phyloP scores from a whole-genome alignment of 2,797 vertebrate genomes.

The Meriones psammophilus region DNA sequence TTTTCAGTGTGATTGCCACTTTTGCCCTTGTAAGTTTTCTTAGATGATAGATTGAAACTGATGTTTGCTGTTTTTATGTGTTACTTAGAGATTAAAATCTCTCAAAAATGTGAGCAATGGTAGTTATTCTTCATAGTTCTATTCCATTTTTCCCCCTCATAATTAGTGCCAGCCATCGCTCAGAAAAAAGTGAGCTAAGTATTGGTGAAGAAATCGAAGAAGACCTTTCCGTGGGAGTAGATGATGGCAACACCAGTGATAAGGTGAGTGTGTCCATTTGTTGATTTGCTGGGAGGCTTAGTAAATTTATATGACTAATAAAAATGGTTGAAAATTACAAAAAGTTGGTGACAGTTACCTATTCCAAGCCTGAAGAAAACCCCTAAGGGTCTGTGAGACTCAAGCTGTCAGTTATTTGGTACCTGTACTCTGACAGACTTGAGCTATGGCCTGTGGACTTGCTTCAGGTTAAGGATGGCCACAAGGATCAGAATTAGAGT shows the following conservation, averaged over 20 bases:
- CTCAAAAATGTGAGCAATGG: background rate
- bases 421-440: background rate
- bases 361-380: background rate
- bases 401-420: background rate
- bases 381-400: background rate
- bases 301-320: background rate
- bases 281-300: background rate
- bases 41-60: background rate
- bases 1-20: background rate
- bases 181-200: slow-evolving; percentile 94
- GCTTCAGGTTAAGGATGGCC: background rate
- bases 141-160: background rate
- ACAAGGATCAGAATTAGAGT: background rate
- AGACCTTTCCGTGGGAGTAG: slow-evolving; percentile 93
- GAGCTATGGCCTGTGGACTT: background rate
- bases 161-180: slow-evolving; percentile 91
- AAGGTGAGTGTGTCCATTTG: slow-evolving; percentile 87
- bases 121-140: background rate
- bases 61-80: background rate
- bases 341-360: background rate
- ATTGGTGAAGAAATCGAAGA: slow-evolving; percentile 96
- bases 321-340: background rate
- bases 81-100: background rate
- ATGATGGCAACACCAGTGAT: slow-evolving; percentile 91
- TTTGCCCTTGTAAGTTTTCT: background rate